Base-by-base conservation (phyloP, 2,113 vertebrate species). In the Oenanthe oenanthe region DNA sequence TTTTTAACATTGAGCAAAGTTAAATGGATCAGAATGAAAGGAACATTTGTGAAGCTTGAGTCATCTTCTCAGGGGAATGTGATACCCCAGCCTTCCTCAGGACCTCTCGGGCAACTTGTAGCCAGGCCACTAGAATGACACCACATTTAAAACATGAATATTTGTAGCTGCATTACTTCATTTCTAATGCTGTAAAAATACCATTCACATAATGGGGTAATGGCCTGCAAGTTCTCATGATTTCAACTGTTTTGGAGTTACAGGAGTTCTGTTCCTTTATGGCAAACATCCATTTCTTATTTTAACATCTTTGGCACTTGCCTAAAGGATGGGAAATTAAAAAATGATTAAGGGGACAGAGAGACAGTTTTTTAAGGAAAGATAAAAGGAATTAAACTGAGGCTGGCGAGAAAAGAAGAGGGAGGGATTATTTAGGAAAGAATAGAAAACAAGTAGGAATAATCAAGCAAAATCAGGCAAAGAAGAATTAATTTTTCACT, bases 241-340 rank as follows among this genome's bases (percentile, higher is more conserved):
- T 96, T 96, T 96, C 72, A 93, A 48, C 82, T 93, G 47, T 66
- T 93, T 47, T 43, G 80, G 86, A 93, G 89, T 85, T 93, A 84
- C 85, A 75, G 70, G 91, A 95, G 83, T 85, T 96, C 78, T 95
- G 43, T 95, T 97, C 74, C 84, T 85, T 83, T 47, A 75, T 96
- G 96, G 95, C 97, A 97, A 89, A 32, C 34, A 36, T 95, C 93
- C 96, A 96, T 93, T 79, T 94, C 75, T 89, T 63, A n/a, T 94
- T 93, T 96, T 96, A 93, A 88, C 72, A 85, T 96, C 88, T 95
- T 95, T 96, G 97, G 94, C 96, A 91, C 53, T 88, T 4, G 17
- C 50, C 73, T 94, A 92, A 91, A 96, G 93, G 93, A 92, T 91
- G 84, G 78, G 92, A 96, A 95, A 96, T 96, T 95, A 96, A 96